Base-by-base conservation (phyloP, 2,888 invertebrate species). In the Dorcus hopei region DNA sequence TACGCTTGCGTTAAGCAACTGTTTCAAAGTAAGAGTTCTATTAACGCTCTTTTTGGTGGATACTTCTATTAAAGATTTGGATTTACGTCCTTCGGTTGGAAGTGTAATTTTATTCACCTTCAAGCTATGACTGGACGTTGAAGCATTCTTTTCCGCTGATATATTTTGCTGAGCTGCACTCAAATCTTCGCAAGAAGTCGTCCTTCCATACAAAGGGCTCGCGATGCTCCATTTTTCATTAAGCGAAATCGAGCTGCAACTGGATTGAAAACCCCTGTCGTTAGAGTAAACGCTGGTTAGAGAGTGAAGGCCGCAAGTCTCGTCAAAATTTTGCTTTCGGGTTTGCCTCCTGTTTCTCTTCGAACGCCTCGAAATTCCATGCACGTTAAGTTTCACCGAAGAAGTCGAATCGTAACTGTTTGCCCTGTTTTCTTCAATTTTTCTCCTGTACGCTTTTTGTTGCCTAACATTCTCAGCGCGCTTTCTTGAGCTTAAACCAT, bases 141-240 rank as follows among this genome's bases (percentile, higher is more conserved):
- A 56, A 9, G 45, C 14, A 2, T 43, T 16, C 3, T 42, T 45
- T 9, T 43, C 39, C 39, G 49, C 51, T n/a, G 39, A 8, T 19
- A 54, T 52, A 23, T 51, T 38, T 38, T 54, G 51, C 38, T 52
- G 19, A 40, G 59, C 55, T 38, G 59, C 55, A 1, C 26, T 33
- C 7, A 33, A 7, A 7, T 33, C 26, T 33, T 33, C 26, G 26
- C 0, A 6, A 7, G 26, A 33, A 9, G 56, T 59, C 16, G 55
- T 52, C 14, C 55, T 49, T 9, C 56, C 55, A 26, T 56, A 55
- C 9, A 59, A 11, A n/a, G 59, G 59, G 23, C 59, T 59, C 6
- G 50, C 52, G 3, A 59, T 38, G 26, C 59, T 59, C 59, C 59
- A 59, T 38, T 59, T 52, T 38, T 59, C 59, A 8, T 16, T 3